Evolutionary conservation across 2,888 invertebrate species (phyloP), one percentile per base, ranked within the genome.

Genomic region (Parnassius glacialis): DNA sequence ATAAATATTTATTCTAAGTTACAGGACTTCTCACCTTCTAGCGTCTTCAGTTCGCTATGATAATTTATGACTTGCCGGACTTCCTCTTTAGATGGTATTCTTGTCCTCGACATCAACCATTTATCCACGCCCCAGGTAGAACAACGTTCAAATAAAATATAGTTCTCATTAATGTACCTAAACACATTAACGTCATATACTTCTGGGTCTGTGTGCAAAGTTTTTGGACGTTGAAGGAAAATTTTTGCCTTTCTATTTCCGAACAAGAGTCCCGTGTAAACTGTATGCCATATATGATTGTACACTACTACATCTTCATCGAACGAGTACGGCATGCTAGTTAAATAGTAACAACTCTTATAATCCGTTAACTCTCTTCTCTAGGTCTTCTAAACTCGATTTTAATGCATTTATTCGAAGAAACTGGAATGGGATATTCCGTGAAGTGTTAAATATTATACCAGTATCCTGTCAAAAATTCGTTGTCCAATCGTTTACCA

Each of bases 261-360:
- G 9, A 59, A 9, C 9, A 59, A 1, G 11, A 59, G 52, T 10
- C 59, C 59, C 10, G 45, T 13, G n/a, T 12, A 16, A 13, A 16
- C 0, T 1, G 34, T 13, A 12, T n/a, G 47, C 43, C 44, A 41
- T 2, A 16, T 16, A 10, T 52, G 34, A 9, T n/a, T 52, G 13
- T 52, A 59, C n/a, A 59, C 1, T 9, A 59, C 13, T 2, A 13
- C 13, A 52, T 59, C 59, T n/a, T 52, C 52, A 2, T 47, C 45
- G 34, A 59, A 59, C 1, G 59, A n/a, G n/a, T 59, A 59, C 47
- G 59, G 59, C 16, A 52, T 52, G 3, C 59, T 52, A 13, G 52
- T 52, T 45, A 34, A 20, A 34, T 59, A 45, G 45, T 41, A 59
- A 3, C 2, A 25, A 10, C 11, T 7, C 16, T 13, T 52, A 41